Base-by-base conservation (phyloP, 1,140 invertebrate species). In the Plectus sambesii region DNA sequence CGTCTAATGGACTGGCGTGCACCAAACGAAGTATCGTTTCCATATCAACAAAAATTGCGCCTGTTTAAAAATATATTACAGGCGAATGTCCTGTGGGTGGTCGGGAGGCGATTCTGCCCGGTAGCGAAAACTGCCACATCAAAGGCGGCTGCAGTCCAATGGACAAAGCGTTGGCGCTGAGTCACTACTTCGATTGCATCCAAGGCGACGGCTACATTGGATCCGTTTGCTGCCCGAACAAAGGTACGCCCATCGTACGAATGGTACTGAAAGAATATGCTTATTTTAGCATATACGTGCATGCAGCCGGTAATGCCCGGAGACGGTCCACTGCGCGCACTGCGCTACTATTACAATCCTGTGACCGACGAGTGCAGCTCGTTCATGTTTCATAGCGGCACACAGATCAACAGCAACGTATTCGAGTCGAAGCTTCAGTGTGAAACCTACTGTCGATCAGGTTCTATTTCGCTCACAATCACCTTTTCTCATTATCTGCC, bases 221-320 rank as follows among this genome's bases (percentile, higher is more conserved):
- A 15, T 48, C 49, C 9, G 27, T 51, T 29, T 51, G 49, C 39
- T 51, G 49, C 49, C 49, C 49, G 19, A 51, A 51, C 27, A 49
- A 46, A 30, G 47, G 47, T 49, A 27, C 19, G 43, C 24, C 43
- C 12, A 46, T 12, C 6, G n/a, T n/a, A n/a, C n/a, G n/a, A n/a
- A n/a, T n/a, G n/a, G n/a, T 42, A 12, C 19, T 38, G 23, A 41
- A 2, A 22, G 25, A 6, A 1, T 20, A 49, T 25, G 8, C n/a
- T 2, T 47, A 24, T 48, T 48, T 19, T 20, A 51, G 49, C 49
- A 8, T 51, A 35, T 25, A 51, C 49, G 17, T 51, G 49, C 23
- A 51, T 51, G 49, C 49, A 51, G 39, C 44, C 44, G 12, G 38
- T 45, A 25, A 51, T 51, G 49, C 49, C 49, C 0, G 49, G 49